Evolutionary conservation across 2,113 vertebrate species (phyloP), one percentile per base, ranked within the genome.

Genomic region (Peucedramus taeniatus): DNA sequence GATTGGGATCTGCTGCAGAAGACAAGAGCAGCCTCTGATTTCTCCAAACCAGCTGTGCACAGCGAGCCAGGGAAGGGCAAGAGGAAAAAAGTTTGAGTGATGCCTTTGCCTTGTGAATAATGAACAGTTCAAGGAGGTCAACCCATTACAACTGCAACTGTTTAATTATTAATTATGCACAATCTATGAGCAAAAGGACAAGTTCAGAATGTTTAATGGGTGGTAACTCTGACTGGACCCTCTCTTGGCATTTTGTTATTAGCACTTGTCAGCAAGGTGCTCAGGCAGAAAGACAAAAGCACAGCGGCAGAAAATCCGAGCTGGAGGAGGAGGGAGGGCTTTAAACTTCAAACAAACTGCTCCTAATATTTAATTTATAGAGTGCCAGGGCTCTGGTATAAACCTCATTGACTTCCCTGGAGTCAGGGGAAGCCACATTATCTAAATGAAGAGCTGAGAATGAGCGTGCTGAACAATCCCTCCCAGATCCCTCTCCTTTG

Each of bases 161-260:
- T 98, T 99, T 99, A 99, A 99, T 99, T 99, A 99, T 99, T 99
- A 99, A 99, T 99, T 99, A 99, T 98, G 98, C 98, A 98, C 98
- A 98, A 99, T 98, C 98, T 98, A 98, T 97, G 98, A 98, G 98
- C 98, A 98, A 98, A 98, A 98, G 98, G 98, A 99, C 98, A 98
- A 97, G 98, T 98, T 98, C 97, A 98, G 98, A 98, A 98, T 98
- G 98, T 98, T 98, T 98, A 98, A 98, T 98, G 96, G 54, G 96
- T 97, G 96, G 96, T 95, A 97, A 98, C 96, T 97, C 97, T 94
- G 53, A 96, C 95, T 90, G 97, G 97, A 97, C 97, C 95, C 97
- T 97, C 97, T 97, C 97, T 80, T 98, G 98, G 98, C 97, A 97
- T 98, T 98, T 92, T 97, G 97, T 97, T 97, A 98, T 98, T 98